Evolutionary conservation across 92 coral and sea anemone genomes (phyloP), one percentile per base, ranked within the genome.

Genomic region (Epizoanthus rinbou): DNA sequence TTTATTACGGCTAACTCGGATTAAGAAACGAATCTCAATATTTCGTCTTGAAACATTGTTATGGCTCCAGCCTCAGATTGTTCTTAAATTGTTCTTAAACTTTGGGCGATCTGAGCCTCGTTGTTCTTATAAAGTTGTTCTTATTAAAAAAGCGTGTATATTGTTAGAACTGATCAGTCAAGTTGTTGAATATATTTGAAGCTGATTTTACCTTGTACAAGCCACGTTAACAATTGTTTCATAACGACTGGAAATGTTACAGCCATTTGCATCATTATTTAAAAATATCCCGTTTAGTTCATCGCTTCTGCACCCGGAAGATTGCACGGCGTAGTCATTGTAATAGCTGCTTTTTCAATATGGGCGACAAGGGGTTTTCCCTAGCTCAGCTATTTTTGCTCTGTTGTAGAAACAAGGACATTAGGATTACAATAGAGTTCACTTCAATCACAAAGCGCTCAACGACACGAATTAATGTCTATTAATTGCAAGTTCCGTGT

Each of bases 301-400:
- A 74, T 74, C 43, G 39, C 14, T 5, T n/a, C 37, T 4, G n/a
- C 17, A 59, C 19, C 81, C 81, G 81, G 81, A 76, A 76, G 69
- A 60, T 76, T 59, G 25, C 33, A 72, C 22, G n/a, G 13, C 5
- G 53, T 1, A 35, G 57, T 35, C 21, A 2, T 16, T 8, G 9
- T 68, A 4, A n/a, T n/a, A n/a, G n/a, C n/a, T 41, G 35, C 17
- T 7, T 15, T 25, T 72, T 37, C 13, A 17, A n/a, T 67, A 67
- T 19, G 28, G 18, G 45, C 80, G 2, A 2, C 3, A 16, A n/a
- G 81, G 81, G 69, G 54, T 60, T 76, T 59, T 76, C 81, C 80
- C 80, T 75, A 19, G 8, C 23, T 31, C 65, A 15, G 80, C 31
- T 75, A 75, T 75, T 31, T 53, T 75, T 75, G 22, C 24, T 19